Base-by-base conservation (phyloP, 2,888 invertebrate species). In the Polydrusus tereticollis region DNA sequence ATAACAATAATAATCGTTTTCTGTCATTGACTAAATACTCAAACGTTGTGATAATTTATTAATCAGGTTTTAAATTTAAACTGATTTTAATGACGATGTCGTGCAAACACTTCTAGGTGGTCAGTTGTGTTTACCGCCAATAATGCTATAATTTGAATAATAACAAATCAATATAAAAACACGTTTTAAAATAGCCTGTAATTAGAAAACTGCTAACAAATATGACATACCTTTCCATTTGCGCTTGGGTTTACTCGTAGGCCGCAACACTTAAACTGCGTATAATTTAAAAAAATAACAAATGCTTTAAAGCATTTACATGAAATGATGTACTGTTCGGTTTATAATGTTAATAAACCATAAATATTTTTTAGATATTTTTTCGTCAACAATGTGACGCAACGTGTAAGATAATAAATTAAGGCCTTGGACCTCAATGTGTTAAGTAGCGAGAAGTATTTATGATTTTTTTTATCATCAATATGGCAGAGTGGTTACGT, bases 201-300 rank as follows among this genome's bases (percentile, higher is more conserved):
- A 66, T 66, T 66, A 45, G 21, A 33, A 26, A 55, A 26, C 41
- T 58, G 57, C 18, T 43, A 33, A 36, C 12, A 63, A 63, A 63
- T 33, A 65, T 38, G 5, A 38, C 50, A 50, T 23, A 36, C 26
- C 36, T 52, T 47, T 65, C 55, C 38, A 18, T 58, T 45, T 29
- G 26, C 29, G 41, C 29, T 21, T 29, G 8, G 55, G 16, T 57
- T 66, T 16, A 38, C 67, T 16, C 59, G 36, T 58, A 33, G 59
- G 62, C 21, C 29, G 69, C 41, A 33, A 41, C 62, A 50, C 62
- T 63, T 41, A 43, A 63, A 69, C 69, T 69, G 69, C 62, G 57
- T 69, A 21, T 21, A 45, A 62, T 52, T 69, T 62, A 10, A 57
- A 63, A 66, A 66, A 43, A 21, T 10, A 43, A 57, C 12, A 55